A percentile compares a stretch with the other conserved stretches of the same genome.
Evolutionary conservation across 2,888 invertebrate genomes (phyloP).

Genomic region (Parnassius orleans): DNA sequence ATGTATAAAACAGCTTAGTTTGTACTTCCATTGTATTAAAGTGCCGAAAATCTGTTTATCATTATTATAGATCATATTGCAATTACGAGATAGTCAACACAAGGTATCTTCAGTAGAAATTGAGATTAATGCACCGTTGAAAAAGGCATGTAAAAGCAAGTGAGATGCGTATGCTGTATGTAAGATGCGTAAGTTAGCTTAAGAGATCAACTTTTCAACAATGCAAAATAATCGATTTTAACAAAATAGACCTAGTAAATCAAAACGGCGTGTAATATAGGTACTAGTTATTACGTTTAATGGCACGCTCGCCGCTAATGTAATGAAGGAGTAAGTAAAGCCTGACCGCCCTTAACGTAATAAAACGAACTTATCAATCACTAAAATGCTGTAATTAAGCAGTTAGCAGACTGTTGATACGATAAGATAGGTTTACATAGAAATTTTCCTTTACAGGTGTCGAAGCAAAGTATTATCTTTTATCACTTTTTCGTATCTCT

Average conservation of each 20-base stretch:
- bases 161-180: too few species aligned
- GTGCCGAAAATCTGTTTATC: too few species aligned
- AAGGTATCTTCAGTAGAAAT: too few species aligned
- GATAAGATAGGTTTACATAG: constrained; percentile 17
- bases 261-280: neutral
- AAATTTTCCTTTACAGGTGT: constrained; percentile 20
- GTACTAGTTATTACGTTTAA: constrained; percentile 11
- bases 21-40: too few species aligned
- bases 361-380: constrained; percentile 24
- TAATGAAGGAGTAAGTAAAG: constrained; percentile 19
- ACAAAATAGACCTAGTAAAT: neutral
- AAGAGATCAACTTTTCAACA: too few species aligned
- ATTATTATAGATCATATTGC: too few species aligned
- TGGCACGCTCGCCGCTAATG: constrained; percentile 10
- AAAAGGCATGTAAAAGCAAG: too few species aligned
- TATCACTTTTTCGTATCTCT: constrained; percentile 18
- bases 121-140: too few species aligned
- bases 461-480: constrained; percentile 22
- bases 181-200: too few species aligned
- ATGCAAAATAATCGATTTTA: too few species aligned
- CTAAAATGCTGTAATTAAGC: constrained; percentile 19
- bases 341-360: constrained; percentile 13
- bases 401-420: constrained; percentile 19
- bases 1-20: too few species aligned
- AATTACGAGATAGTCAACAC: too few species aligned